phyloP scores from a whole-genome alignment of 2,113 vertebrate genomes.

The Brevimyrus niger region DNA sequence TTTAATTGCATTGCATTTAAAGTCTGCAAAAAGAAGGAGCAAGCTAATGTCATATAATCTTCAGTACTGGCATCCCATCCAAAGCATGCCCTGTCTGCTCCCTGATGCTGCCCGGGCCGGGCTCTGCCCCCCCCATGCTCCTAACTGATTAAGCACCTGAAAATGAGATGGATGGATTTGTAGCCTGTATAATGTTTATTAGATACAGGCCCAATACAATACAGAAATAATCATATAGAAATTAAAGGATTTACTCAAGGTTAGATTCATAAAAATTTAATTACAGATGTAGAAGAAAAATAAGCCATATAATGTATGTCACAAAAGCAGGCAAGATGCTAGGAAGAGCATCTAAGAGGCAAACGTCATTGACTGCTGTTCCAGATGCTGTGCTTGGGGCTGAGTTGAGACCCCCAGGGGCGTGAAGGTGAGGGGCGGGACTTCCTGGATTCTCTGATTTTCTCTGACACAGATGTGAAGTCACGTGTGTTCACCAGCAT shows the following conservation, averaged over 20 bases:
- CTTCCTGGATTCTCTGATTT: not conserved
- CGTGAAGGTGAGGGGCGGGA: not conserved
- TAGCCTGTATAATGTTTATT: not conserved
- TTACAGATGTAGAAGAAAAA: not conserved
- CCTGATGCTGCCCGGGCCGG: not conserved
- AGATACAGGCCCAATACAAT: not conserved
- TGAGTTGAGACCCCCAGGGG: not conserved
- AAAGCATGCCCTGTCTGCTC: not conserved
- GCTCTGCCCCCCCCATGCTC: too few species aligned
- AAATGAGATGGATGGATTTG: not conserved
- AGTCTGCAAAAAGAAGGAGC: not conserved
- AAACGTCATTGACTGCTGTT: not conserved
- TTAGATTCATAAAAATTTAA: not conserved
- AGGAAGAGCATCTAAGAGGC: not conserved
- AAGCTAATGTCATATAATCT: not conserved
- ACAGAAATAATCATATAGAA: not conserved
- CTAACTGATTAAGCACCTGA: not conserved
- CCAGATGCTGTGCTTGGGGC: not conserved
- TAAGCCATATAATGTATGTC: not conserved
- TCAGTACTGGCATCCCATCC: not conserved
- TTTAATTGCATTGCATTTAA: not conserved
- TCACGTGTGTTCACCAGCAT: not conserved
- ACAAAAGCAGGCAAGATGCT: not conserved
- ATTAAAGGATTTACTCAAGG: not conserved
- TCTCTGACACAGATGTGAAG: not conserved